Evolutionary conservation across 2,113 vertebrate genomes (phyloP), one percentile per base, ranked within the genome.

Genomic region (Coreoperca whiteheadi): DNA sequence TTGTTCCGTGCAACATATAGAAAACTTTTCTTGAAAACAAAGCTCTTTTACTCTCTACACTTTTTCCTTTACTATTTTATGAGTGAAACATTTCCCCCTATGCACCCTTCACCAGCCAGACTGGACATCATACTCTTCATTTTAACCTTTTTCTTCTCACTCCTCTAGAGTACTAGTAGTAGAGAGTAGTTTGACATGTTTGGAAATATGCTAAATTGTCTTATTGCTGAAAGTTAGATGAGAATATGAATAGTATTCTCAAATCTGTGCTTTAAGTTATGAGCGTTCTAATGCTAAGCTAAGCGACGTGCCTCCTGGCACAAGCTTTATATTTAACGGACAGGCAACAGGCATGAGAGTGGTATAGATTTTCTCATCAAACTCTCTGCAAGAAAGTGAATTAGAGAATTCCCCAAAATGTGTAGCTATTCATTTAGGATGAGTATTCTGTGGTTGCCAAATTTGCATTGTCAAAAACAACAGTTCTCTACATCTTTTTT

Each of bases 51-150:
- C n/a, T 28, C 21, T 12, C 50, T 34, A 12, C 48, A 69, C 8
- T 28, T 69, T 51, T 56, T 71, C 7, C n/a, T 72, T 41, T 23
- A 32, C 7, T 57, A 14, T 65, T 59, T 71, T 41, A 69, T 56
- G 56, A 70, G 51, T n/a, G 57, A 61, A 43, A 57, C 59, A 54
- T 82, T 78, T 43, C n/a, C 30, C 54, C 25, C 7, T 18, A 46
- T n/a, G 20, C 53, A 20, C 28, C 46, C 63, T 28, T 54, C 14
- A 60, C 21, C 34, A 11, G 1, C 25, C 61, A 34, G 14, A 54
- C 67, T 57, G 46, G 39, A 65, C 78, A 51, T 72, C 73, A 10
- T 69, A 32, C 23, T 60, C 59, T 67, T 59, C 37, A 53, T 74
- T 63, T 57, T 37, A 85, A 75, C 70, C 64, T 37, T 25, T 57